Evolutionary conservation across 2,888 invertebrate species (phyloP), one percentile per base, ranked within the genome.

Genomic region (Choreutis nemorana): DNA sequence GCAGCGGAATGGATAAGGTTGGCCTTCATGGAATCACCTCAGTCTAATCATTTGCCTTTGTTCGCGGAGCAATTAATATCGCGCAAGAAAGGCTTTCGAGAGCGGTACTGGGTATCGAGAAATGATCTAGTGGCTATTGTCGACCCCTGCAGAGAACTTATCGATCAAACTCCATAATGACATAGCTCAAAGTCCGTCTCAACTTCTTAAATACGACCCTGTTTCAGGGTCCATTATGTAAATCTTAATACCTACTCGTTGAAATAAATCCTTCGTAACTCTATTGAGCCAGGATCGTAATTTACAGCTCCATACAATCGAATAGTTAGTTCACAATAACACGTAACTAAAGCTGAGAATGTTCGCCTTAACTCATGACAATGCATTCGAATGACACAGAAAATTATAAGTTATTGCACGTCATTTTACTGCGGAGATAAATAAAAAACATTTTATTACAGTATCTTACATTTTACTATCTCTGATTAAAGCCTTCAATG

Each of bases 41-140:
- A 56, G 67, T 64, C 62, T 56, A 75, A 73, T 75, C 77, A 77
- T 77, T 77, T 77, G 77, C 77, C 73, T 77, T 78, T 77, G 77
- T 78, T 75, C 78, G 60, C 55, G 52, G 39, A 56, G 75, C 73
- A 77, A 78, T 77, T 78, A 78, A 77, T 77, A 77, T 73, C 70
- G 53, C 58, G 48, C 71, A 67, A 67, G 57, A 65, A 70, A 72
- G 72, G 68, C 70, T 64, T 61, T 57, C 50, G 62, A 61, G 51
- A 60, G 68, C 56, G 64, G 62, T 63, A 64, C 59, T 60, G 35
- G 62, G 59, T 63, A 72, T 71, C 73, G 72, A 60, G 67, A 70
- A 66, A 68, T 70, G 68, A 72, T 72, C 75, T 66, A 65, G 57
- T 57, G 52, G 50, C 48, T 49, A 44, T 50, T 43, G 40, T 50